A percentile compares a stretch with the other conserved stretches of the same genome.
These are phyloP conservation scores for Calidris pugnax DNA, from an alignment of 2,113 vertebrate genomes.

Conservation along the genomic window DNA sequence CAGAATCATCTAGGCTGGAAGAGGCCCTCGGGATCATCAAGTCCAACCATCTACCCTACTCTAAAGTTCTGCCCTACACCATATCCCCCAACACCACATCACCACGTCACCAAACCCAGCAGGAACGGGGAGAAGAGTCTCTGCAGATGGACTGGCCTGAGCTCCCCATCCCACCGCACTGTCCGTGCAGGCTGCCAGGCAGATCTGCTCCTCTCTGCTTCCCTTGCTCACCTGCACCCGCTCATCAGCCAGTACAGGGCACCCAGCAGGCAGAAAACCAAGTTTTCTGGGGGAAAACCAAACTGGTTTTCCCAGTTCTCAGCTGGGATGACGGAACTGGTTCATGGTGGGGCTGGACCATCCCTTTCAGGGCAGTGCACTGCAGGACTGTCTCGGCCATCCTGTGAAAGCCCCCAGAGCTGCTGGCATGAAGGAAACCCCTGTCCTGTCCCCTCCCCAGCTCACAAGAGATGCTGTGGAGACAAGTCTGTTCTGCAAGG, in stretches of 20 bases:
- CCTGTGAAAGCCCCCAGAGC: background rate
- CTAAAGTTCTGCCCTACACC: no score
- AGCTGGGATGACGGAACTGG: background rate
- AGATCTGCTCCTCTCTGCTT: background rate
- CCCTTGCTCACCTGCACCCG: background rate
- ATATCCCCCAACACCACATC: no score
- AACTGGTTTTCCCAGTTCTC: background rate
- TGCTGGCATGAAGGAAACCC: background rate
- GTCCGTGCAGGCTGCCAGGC: background rate
- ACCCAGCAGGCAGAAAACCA: background rate
- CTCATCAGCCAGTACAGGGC: background rate
- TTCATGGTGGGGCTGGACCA: background rate
- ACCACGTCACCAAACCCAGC: background rate
- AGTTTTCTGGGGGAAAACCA: background rate
- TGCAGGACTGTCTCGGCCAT: accelerated
- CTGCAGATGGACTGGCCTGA: accelerated
- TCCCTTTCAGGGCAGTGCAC: background rate
- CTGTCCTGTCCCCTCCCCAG: accelerated
- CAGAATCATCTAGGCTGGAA: no score
- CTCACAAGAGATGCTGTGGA: background rate
- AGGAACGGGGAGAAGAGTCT: background rate
- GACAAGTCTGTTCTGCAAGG: background rate
- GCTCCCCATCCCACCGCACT: accelerated
- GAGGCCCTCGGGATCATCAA: no score
- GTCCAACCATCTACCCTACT: no score